phyloP scores from a whole-genome alignment of 2,797 vertebrate genomes.

The Furcifer pardalis region DNA sequence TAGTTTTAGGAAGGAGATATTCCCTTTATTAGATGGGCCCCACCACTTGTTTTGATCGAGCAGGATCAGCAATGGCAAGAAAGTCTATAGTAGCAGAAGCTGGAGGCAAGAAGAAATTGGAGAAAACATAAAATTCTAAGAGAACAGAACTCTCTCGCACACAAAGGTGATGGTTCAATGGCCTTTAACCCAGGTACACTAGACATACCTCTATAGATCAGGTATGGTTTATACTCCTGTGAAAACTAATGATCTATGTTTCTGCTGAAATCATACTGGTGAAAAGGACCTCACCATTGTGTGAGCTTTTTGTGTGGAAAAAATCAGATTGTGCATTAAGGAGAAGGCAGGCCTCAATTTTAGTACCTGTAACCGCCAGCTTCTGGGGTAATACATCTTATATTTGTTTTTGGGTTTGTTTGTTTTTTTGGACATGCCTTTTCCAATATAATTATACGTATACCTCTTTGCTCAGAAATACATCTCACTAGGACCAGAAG shows the following conservation, averaged over 20 bases:
- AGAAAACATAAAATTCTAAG: not conserved
- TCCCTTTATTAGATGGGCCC: constrained; percentile 60
- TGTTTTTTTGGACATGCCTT: not conserved
- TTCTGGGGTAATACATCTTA: not conserved
- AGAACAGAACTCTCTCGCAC: not conserved
- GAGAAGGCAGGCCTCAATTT: not conserved
- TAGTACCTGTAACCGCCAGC: too few species aligned
- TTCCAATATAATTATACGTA: not conserved
- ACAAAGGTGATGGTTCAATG: not conserved
- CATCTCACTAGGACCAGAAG: not conserved
- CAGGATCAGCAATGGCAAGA: constrained; percentile 34
- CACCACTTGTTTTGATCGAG: constrained; percentile 65
- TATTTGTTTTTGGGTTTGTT: too few species aligned
- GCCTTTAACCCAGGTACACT: not conserved
- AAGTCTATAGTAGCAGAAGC: not conserved
- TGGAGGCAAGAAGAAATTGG: not conserved
- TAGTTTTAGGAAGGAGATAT: constrained; percentile 62
- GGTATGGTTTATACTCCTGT: constrained; percentile 48
- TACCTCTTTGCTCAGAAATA: not conserved
- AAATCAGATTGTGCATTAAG: not conserved
- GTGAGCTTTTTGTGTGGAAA: not conserved
- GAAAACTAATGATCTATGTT: constrained; percentile 48
- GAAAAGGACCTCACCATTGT: not conserved
- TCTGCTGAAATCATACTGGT: not conserved
- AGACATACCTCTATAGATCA: constrained; percentile 41